phyloP scores from a whole-genome alignment of 2,797 vertebrate genomes.

The Sarcoramphus papa region DNA sequence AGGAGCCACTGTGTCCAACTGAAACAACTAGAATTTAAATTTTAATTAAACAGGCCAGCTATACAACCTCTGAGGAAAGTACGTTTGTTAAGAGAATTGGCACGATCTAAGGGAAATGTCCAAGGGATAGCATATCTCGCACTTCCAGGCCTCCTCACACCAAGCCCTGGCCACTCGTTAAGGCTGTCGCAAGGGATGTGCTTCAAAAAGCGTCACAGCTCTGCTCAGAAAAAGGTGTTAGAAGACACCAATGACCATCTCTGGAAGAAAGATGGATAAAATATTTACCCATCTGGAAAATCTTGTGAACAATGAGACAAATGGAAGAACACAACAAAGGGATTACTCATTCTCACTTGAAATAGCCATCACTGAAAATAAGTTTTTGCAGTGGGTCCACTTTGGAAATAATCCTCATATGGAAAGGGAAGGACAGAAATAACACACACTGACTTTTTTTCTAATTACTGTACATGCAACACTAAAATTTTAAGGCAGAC shows the following conservation, averaged over 20 bases:
- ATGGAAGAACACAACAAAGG: neutral
- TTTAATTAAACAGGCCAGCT: neutral
- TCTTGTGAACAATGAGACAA: neutral
- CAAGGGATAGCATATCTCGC: neutral
- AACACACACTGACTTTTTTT: neutral
- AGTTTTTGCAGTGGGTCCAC: neutral
- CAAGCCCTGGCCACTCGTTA: neutral
- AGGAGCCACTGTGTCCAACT: neutral
- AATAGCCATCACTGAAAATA: neutral
- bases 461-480: neutral
- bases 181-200: neutral
- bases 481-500: neutral
- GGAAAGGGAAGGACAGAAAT: conserved; percentile 4
- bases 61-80: neutral
- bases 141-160: neutral
- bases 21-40: neutral
- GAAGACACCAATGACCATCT: neutral
- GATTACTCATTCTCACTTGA: conserved; percentile 10
- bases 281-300: neutral
- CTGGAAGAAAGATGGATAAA: neutral
- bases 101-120: neutral
- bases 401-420: neutral
- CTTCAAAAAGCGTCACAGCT: neutral
- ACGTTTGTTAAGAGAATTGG: neutral
- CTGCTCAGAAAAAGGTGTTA: neutral